A percentile compares a stretch with the other conserved stretches of the same genome.
These are phyloP conservation scores for Globicephala melas DNA, from an alignment of 2,113 vertebrate genomes.

Conservation along the genomic window DNA sequence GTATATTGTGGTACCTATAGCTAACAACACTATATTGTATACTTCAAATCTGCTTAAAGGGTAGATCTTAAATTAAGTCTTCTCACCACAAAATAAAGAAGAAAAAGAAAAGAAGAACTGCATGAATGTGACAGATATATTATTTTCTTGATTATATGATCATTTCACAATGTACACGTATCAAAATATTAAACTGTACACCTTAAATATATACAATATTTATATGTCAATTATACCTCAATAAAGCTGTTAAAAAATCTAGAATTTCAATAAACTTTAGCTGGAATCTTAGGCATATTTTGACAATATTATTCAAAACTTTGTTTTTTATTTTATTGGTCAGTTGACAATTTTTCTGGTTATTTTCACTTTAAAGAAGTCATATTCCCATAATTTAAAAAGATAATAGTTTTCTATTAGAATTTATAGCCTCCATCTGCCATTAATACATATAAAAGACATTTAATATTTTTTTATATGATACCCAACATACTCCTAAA, in stretches of 20 bases:
- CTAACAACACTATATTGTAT: not conserved
- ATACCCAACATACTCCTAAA: not conserved
- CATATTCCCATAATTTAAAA: not conserved
- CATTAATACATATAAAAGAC: not conserved
- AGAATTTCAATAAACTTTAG: not conserved
- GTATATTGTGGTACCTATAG: not conserved
- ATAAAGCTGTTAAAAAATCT: not conserved
- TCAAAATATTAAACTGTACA: not conserved
- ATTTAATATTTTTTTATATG: not conserved
- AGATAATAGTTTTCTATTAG: not conserved
- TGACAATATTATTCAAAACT: not conserved
- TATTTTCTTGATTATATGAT: not conserved
- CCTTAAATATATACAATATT: not conserved
- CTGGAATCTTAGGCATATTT: not conserved
- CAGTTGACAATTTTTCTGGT: not conserved
- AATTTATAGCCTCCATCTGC: not conserved
- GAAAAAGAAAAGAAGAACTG: not conserved
- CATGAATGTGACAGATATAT: not conserved
- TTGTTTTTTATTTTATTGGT: not conserved
- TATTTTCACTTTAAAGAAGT: not conserved
- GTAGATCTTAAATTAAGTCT: not conserved
- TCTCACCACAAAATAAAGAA: not conserved
- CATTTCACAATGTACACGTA: not conserved
- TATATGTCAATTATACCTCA: not conserved
- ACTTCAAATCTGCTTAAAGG: not conserved